These are phyloP conservation scores for Tribolium madens DNA, from an alignment of 1,140 invertebrate species.

Conservation along the genomic window DNA sequence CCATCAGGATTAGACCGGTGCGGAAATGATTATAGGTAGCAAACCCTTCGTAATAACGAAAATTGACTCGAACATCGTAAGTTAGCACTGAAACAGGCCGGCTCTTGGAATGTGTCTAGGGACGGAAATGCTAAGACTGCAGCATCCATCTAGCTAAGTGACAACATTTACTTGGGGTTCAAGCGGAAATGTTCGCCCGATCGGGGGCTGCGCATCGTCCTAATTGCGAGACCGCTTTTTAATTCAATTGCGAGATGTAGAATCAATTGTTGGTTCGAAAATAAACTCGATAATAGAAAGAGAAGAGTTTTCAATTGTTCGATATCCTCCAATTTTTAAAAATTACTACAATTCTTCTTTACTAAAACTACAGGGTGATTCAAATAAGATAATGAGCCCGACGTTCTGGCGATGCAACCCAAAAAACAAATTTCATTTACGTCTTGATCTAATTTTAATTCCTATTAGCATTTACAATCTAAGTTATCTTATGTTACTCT, in stretches of 20 bases:
- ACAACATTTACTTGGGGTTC: slow-evolving; percentile 25
- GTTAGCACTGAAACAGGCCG: slow-evolving; percentile 22
- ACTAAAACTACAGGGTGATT: too few species aligned
- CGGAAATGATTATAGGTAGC: slow-evolving; percentile 30
- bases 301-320: background rate
- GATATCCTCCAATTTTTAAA: background rate
- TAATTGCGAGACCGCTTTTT: slow-evolving; percentile 29
- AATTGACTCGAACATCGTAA: slow-evolving; percentile 39
- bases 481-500: too few species aligned
- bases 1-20: slow-evolving; percentile 21
- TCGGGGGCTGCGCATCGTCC: background rate
- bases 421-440: too few species aligned
- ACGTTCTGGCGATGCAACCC: too few species aligned
- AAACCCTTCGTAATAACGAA: slow-evolving; percentile 29
- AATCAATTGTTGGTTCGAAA: background rate
- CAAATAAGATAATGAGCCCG: too few species aligned
- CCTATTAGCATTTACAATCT: too few species aligned
- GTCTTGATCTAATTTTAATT: too few species aligned
- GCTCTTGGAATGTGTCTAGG: slow-evolving; percentile 24
- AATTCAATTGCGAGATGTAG: slow-evolving; percentile 5
- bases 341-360: background rate
- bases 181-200: slow-evolving; percentile 14
- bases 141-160: slow-evolving; percentile 35
- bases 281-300: background rate
- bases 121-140: slow-evolving; percentile 34